Percentiles rank a stretch among this genome's conserved stretches.
Conservation (phyloP, 2,797 vertebrate species). For the Catamblyrhynchus diadema region DNA sequence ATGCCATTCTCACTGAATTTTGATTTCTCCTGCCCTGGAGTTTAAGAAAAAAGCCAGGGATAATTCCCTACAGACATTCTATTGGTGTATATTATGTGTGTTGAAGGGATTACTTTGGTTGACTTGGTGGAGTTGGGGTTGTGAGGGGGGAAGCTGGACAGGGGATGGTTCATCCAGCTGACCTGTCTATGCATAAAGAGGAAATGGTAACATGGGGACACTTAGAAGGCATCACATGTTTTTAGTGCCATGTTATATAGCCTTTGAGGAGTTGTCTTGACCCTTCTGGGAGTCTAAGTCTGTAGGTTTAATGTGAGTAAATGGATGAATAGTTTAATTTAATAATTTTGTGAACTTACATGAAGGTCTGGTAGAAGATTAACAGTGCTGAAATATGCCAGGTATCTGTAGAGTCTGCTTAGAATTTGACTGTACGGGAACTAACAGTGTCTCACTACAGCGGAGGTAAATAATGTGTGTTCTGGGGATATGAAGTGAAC, state of each 20-base stretch:
- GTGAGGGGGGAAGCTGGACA: fast-evolving
- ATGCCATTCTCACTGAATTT: neutral
- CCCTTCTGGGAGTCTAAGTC: neutral
- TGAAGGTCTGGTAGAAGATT: neutral
- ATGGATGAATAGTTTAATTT: neutral
- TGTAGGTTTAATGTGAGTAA: neutral
- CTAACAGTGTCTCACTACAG: neutral
- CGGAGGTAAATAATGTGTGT: neutral
- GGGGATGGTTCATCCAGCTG: neutral
- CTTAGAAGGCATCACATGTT: neutral
- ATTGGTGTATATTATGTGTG: fast-evolving
- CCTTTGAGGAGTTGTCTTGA: neutral
- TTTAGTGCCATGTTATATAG: neutral
- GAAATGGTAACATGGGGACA: fast-evolving
- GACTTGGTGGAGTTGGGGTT: neutral
- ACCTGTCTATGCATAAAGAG: neutral
- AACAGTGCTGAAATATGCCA: neutral
- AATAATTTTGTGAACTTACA: neutral
- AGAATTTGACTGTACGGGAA: neutral
- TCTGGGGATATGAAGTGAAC: neutral
- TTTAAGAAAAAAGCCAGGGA: neutral
- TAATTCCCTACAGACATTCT: neutral
- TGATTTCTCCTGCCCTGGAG: neutral
- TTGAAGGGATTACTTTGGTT: neutral
- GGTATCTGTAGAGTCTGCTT: neutral